A percentile compares a stretch with the other conserved stretches of the same genome.
phyloP scores from a whole-genome alignment of 2,888 invertebrate species.

The Nycteola revayana region DNA sequence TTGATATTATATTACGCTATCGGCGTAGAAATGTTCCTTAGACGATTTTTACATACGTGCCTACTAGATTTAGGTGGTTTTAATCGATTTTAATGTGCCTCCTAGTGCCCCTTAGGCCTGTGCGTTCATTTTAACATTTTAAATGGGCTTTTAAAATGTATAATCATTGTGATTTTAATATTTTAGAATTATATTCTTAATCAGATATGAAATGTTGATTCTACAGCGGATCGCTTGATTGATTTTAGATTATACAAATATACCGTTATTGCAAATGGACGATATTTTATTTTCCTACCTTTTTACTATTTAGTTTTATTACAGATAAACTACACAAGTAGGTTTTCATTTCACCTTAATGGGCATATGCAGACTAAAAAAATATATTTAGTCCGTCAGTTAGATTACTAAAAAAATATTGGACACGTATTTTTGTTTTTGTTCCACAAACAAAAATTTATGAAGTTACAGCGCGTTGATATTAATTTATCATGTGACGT shows the following conservation, averaged over 20 bases:
- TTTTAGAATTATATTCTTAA: conserved; percentile 43
- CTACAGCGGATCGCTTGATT: conserved; percentile 54
- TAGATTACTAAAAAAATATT: too few species aligned
- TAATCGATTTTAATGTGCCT: conserved; percentile 58
- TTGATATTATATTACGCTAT: conserved; percentile 36
- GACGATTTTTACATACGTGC: conserved; percentile 48
- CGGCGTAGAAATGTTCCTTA: conserved; percentile 58
- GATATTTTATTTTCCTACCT: not conserved
- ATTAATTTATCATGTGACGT: too few species aligned
- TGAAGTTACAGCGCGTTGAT: too few species aligned
- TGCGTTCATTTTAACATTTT: conserved; percentile 34
- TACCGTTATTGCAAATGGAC: conserved; percentile 32
- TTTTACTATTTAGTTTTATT: not conserved
- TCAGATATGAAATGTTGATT: conserved; percentile 54
- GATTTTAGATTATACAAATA: conserved; percentile 55
- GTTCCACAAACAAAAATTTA: too few species aligned
- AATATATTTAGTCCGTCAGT: too few species aligned
- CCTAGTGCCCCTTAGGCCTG: conserved; percentile 27
- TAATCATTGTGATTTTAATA: conserved; percentile 52
- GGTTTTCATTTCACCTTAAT: not conserved
- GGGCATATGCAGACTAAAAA: too few species aligned
- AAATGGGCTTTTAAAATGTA: conserved; percentile 44
- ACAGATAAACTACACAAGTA: too few species aligned
- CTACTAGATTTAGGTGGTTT: conserved; percentile 53
- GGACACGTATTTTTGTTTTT: too few species aligned